Evolutionary conservation across 1,140 invertebrate genomes (phyloP), one percentile per base, ranked within the genome.

Genomic region (Schlechtendalia chinensis): DNA sequence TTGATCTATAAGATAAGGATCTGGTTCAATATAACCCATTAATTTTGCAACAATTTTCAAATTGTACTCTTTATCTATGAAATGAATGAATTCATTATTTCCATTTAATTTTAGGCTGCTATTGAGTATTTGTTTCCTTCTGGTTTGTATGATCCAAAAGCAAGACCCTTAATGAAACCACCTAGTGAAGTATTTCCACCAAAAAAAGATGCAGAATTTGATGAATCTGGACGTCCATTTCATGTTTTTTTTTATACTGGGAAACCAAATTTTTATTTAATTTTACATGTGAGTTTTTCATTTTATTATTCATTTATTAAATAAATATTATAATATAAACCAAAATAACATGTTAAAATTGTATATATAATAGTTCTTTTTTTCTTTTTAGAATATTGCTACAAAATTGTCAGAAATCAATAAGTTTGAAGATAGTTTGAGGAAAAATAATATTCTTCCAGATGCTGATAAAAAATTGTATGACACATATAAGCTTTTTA

Each of bases 121-220:
- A 96, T 98, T 84, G 87, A 90, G 82, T 98, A 98, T 88, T 86
- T 98, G 19, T 93, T 98, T 84, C 97, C 97, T 27, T 96, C 94
- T 81, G 95, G 95, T 8, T 86, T 98, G 67, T 96, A 89, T 86
- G 92, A 95, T 56, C 90, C 89, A 83, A 88, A 87, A 84, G 95
- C 96, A 6, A 88, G 93, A 71, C 96, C 97, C 0, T 84, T 93
- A 1, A 94, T 98, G 93, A 92, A 91, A 84, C 91, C 92, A 45
- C 96, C 96, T 45, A 89, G 91, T 84, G 90, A 95, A 86, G 87
- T 97, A 29, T 96, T 93, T 87, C 93, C 94, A n/a, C 88, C 89
- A 45, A 89, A 89, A 81, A 95, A 95, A 90, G 93, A 90, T 77
- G 95, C 96, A 19, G 91, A 97, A 86, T 98, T 98, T 89, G 95